Evolutionary conservation across 2,888 invertebrate species (phyloP), one percentile per base, ranked within the genome.

Genomic region (Brassicogethes aeneus): DNA sequence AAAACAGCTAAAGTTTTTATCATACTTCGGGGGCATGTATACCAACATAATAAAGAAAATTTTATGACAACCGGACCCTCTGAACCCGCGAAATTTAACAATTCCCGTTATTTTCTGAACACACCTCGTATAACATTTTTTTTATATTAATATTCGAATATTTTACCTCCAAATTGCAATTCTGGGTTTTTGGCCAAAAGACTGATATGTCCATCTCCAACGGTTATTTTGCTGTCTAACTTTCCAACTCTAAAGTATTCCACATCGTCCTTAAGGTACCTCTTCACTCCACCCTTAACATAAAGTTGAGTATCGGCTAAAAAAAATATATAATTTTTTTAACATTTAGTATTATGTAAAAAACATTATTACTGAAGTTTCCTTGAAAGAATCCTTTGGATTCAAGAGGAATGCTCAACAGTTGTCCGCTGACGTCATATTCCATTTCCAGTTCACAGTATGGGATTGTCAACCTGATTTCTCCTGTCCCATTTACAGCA

Each of bases 181-280:
- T 75, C 71, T 0, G 72, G 68, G 47, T 78, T 75, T 10, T 71
- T 71, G 3, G 81, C 64, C 33, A 63, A 69, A 23, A 77, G 64
- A 23, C 72, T 73, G 3, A 82, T 69, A 44, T 75, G 73, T 1
- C 80, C 81, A 53, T 78, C 69, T 1, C 74, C 77, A 29, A 84
- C 72, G 48, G 73, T 74, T 39, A 79, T 69, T 62, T 79, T 81
- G 10, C 76, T 67, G 35, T 71, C 62, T 15, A 82, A 59, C 55
- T 75, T 79, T 39, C 80, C 77, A 2, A 77, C 66, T 52, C 77
- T 75, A 38, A 81, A 68, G 55, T 76, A 79, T 39, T 77, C 72
- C 3, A 75, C 70, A 1, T 77, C 80, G 8, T 80, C 77, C 47
- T 72, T 77, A 36, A 68, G 64, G 3, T 75, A 63, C 2, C 74